These are phyloP conservation scores for Sycobia sp. DNA, from an alignment of 1,140 invertebrate species.

Conservation along the genomic window DNA sequence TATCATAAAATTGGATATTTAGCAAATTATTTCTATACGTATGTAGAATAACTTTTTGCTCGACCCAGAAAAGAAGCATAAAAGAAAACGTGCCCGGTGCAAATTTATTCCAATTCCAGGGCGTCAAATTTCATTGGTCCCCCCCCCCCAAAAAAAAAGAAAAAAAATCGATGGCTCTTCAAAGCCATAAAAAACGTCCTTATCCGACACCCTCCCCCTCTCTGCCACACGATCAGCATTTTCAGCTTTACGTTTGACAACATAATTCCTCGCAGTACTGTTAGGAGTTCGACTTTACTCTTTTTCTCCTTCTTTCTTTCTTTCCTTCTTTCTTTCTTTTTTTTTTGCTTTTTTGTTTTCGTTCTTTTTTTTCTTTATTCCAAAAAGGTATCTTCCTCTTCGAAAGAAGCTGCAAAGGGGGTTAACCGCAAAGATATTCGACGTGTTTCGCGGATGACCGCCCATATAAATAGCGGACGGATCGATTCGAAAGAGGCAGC, in stretches of 20 bases:
- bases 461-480: conserved; percentile 31
- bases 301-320: conserved; percentile 5
- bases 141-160: not conserved
- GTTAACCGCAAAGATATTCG: conserved; percentile 40
- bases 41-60: too few species aligned
- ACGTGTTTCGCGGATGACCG: conserved; percentile 36
- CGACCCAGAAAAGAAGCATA: too few species aligned
- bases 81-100: too few species aligned
- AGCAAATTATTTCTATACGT: too few species aligned
- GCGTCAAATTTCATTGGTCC: not conserved
- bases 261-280: conserved; percentile 24
- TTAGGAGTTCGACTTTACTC: conserved; percentile 17
- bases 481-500: conserved; percentile 18
- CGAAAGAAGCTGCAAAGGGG: conserved; percentile 30
- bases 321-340: too few species aligned
- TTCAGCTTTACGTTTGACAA: conserved; percentile 12
- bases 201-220: not conserved
- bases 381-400: not conserved
- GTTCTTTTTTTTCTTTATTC: too few species aligned
- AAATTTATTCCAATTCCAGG: too few species aligned
- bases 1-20: too few species aligned
- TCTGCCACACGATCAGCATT: not conserved
- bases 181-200: not conserved
- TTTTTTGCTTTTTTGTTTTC: too few species aligned
- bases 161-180: not conserved